Base-by-base conservation (phyloP, 1,140 invertebrate genomes). In the Nilaparvata lugens region DNA sequence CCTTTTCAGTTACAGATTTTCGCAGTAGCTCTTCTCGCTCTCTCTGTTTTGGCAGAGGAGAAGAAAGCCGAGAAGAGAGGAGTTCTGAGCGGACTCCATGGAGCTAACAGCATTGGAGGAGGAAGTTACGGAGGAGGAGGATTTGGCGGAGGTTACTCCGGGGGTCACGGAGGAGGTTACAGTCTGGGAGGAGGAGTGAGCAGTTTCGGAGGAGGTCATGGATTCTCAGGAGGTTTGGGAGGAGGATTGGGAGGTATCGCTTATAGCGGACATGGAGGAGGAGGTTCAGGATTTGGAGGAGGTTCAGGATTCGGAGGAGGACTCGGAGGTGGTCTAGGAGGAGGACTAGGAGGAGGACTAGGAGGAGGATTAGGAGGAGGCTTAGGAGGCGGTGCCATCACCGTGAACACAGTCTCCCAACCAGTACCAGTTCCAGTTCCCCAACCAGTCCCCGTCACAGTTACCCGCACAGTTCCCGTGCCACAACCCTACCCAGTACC, bases 381-480 rank as follows among this genome's bases (percentile, higher is more conserved):
- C 21, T 9, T 58, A 13, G 59, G 59, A 21, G 53, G 53, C 19
- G 52, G 51, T n/a, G 14, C 59, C 3, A 28, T 60, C n/a, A 60
- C 51, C 1, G 59, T 60, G 16, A 53, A 53, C 59, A 60, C 59
- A 9, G 52, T 60, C 35, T 38, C 25, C 13, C 57, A 60, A 59
- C 19, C 56, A 25, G 56, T 63, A 18, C 51, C 51, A 2, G 62
- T 63, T 24, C 57, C 62, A 31, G 58, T 60, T 13, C 62, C 62
- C 13, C 58, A 60, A 45, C 62, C 62, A 7, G 48, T 54, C 11
- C 56, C 62, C 0, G 62, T 63, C 40, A 53, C 63, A 1, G 66
- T 67, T 3, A 63, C 62, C 43, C 54, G 61, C 13, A 64, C 66
- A 7, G 19, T 61, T 4, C 66, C 63, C 4, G 62, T 66, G 19